Base-by-base conservation (phyloP, 2,113 vertebrate genomes). In the Python bivittatus region DNA sequence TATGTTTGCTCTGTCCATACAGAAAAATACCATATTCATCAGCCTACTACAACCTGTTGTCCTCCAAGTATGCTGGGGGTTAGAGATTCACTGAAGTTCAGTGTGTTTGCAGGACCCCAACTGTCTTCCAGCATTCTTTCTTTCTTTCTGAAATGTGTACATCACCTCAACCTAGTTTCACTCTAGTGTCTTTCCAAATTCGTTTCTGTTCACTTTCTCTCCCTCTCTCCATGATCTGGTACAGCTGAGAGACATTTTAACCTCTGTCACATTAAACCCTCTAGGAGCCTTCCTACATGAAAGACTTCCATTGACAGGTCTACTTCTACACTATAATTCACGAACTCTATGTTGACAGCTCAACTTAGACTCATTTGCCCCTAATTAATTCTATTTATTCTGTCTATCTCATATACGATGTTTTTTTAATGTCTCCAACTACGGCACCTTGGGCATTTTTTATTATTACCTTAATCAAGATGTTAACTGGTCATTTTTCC, bases 401-500 rank as follows among this genome's bases (percentile, higher is more conserved):
- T 83, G 22, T 89, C 23, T 44, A 64, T 52, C 92, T 86, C 86
- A 1, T 68, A 88, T 33, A 56, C 29, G 0, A 0, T 9, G 0
- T 20, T 90, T 20, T 90, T 88, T 48, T 53, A 27, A 88, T 10
- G 6, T 0, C 0, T 68, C 54, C 54, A 0, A 25, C 29, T 89
- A 12, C 92, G 58, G 33, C 22, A n/a, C 86, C 54, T 60, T 84
- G 5, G 64, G 90, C 33, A 20, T 79, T 2, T 89, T 22, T 2
- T 4, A 0, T 94, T 91, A 20, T 1, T 4, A 85, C 92, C 87
- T 3, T 92, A 94, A 94, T 91, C 93, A 90, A 64, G 4, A 86
- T 90, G 90, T 90, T 90, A 92, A 95, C 89, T 86, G 94, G 88
- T 88, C 92, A 58, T 93, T 94, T 92, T 13, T 89, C 52, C 89